Percentiles rank a stretch among this genome's conserved stretches.
Conservation (phyloP, 2,888 invertebrate species). For the Ophioninae sp. region DNA sequence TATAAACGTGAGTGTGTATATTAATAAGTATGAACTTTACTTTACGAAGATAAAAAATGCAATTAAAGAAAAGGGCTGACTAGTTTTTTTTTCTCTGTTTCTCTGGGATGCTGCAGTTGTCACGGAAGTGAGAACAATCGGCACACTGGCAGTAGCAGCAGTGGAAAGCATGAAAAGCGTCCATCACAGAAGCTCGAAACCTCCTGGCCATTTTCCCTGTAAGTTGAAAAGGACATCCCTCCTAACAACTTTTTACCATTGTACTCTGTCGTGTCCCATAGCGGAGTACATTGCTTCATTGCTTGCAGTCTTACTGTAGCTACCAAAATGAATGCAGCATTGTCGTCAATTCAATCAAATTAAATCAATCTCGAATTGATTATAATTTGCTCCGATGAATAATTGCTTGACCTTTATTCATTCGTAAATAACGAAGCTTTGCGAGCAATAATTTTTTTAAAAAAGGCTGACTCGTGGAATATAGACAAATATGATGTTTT, state of each 20-base stretch:
- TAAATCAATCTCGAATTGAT: not conserved
- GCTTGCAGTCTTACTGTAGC: not conserved
- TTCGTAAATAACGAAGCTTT: not conserved
- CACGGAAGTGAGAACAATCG: slow-evolving; percentile 76
- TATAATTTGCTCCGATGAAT: slow-evolving; percentile 3
- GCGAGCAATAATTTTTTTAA: not conserved
- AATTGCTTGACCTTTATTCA: slow-evolving; percentile 1
- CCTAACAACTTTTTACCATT: slow-evolving; percentile 23
- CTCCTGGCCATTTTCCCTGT: slow-evolving; percentile 80
- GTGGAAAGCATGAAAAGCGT: slow-evolving; percentile 79
- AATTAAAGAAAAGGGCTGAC: slow-evolving; percentile 29
- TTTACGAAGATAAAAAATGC: not conserved
- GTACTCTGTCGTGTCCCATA: slow-evolving; percentile 1
- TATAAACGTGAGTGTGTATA: too few relatives aligned
- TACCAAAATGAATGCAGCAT: not conserved
- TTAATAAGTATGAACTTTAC: not conserved
- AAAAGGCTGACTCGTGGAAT: not conserved
- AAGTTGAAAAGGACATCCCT: slow-evolving; percentile 68
- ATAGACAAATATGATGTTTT: too few relatives aligned
- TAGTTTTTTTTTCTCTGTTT: slow-evolving; percentile 64
- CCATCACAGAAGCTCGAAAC: slow-evolving; percentile 80
- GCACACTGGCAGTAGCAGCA: slow-evolving; percentile 72
- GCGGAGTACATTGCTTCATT: slow-evolving; percentile 13
- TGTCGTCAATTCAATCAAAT: not conserved
- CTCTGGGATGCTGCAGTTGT: slow-evolving; percentile 72